Percentiles rank a stretch among this genome's conserved stretches.
Evolutionary conservation across 2,888 invertebrate species (phyloP).

Genomic region (Lasioglossum lativentre): DNA sequence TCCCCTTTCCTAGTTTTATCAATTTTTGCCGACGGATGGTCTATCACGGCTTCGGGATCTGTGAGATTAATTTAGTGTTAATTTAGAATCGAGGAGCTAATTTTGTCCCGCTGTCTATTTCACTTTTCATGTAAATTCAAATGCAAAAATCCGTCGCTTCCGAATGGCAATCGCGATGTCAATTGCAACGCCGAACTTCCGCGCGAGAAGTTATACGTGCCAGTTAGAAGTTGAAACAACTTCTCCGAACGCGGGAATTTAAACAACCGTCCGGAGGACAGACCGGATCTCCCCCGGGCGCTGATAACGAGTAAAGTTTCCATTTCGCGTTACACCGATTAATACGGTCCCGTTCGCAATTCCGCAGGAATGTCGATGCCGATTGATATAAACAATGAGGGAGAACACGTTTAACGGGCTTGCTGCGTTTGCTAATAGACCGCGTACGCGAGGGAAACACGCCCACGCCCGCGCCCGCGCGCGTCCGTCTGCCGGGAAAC

Average conservation of each 20-base stretch:
- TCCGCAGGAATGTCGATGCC: background rate
- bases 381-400: slow-evolving; percentile 1
- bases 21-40: too few species aligned
- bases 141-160: background rate
- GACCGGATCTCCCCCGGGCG: background rate
- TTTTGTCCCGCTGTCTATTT: too few species aligned
- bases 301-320: slow-evolving; percentile 20
- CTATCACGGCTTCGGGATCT: too few species aligned
- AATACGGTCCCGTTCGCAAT: background rate
- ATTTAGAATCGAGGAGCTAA: too few species aligned
- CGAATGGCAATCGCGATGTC: background rate
- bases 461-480: too few species aligned
- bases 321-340: background rate
- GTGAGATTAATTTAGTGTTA: too few species aligned
- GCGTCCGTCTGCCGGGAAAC: background rate
- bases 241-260: background rate
- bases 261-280: background rate
- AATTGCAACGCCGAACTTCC: background rate
- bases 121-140: too few species aligned
- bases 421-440: background rate
- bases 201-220: background rate
- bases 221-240: slow-evolving; percentile 17
- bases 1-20: too few species aligned
- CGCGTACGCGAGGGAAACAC: background rate
- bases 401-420: background rate